Base-by-base conservation (phyloP, 2,888 invertebrate genomes). In the Zhengitettix transpicula region DNA sequence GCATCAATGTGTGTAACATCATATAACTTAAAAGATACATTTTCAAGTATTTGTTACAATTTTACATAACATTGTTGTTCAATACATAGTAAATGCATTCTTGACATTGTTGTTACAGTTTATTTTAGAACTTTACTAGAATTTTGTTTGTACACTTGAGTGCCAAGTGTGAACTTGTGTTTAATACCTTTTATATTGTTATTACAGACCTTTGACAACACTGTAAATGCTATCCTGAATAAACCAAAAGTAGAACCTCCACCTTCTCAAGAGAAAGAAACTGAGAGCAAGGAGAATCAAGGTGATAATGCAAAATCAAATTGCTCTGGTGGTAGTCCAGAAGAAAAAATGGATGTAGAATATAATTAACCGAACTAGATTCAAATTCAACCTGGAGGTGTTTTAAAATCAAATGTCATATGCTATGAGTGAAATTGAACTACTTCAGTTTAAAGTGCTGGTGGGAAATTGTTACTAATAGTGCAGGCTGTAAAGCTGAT, bases 201-300 rank as follows among this genome's bases (percentile, higher is more conserved):
- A 54, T 67, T 68, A 63, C 70, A 81, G 79, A 68, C 71, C 15
- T 72, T 84, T 65, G 81, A 82, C 63, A 74, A 68, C 42, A 70
- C 72, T 17, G 78, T 81, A 53, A 71, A 69, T 60, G 87, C 92
- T 9, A 86, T 96, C 65, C 75, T 96, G 64, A 92, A 87, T 73
- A 93, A 93, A 72, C 89, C 92, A 58, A 92, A 93, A 73, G 80
- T 81, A 15, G 80, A 81, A 53, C 75, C 80, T 1, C 81, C 81
- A 55, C 81, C 81, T 52, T 77, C 79, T 67, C 65, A 68, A 57
- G 72, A 73, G 61, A 75, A 76, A 11, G 73, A 75, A 16, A 57
- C 58, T 15, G 63, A 60, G 15, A 61, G 60, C n/a, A 58, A 61
- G 17, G 60, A 64, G n/a, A 61, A 53, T 10, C 60, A 63, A 10